A percentile compares a stretch with the other conserved stretches of the same genome.
phyloP scores from a whole-genome alignment of 1,140 invertebrate genomes.

The Mylabris phalerata region DNA sequence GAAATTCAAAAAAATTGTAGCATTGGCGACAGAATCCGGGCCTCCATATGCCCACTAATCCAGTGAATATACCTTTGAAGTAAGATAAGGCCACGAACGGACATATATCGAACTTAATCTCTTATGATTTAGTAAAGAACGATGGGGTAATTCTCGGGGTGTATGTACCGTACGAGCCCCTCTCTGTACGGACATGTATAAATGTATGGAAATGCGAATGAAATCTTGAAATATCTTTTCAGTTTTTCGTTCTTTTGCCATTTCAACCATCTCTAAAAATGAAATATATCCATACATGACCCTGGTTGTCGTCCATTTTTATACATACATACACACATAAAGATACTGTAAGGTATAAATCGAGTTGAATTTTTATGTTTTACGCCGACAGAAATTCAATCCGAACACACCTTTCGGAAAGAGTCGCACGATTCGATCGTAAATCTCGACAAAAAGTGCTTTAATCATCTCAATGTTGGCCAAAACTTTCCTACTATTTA shows the following conservation, averaged over 20 bases:
- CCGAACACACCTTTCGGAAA: slow-evolving; percentile 10
- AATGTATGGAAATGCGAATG: slow-evolving; percentile 27
- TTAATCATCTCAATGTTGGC: slow-evolving; percentile 10
- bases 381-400: slow-evolving; percentile 18
- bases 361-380: slow-evolving; percentile 19
- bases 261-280: background rate
- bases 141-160: slow-evolving; percentile 18
- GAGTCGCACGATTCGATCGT: background rate
- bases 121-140: slow-evolving; percentile 24
- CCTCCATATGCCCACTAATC: no score
- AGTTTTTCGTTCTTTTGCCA: slow-evolving; percentile 12
- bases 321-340: no score
- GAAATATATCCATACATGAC: slow-evolving; percentile 26
- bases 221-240: slow-evolving; percentile 29
- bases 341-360: slow-evolving; percentile 23
- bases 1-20: no score
- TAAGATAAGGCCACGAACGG: no score
- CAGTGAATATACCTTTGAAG: no score
- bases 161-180: background rate
- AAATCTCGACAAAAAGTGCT: slow-evolving; percentile 12
- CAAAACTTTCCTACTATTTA: no score
- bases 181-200: slow-evolving; percentile 19
- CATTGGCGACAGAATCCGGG: no score
- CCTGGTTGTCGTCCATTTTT: background rate
- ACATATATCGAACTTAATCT: slow-evolving; percentile 12